Evolutionary conservation across 2,888 invertebrate species (phyloP), one percentile per base, ranked within the genome.

Genomic region (Argyra leucocephala): DNA sequence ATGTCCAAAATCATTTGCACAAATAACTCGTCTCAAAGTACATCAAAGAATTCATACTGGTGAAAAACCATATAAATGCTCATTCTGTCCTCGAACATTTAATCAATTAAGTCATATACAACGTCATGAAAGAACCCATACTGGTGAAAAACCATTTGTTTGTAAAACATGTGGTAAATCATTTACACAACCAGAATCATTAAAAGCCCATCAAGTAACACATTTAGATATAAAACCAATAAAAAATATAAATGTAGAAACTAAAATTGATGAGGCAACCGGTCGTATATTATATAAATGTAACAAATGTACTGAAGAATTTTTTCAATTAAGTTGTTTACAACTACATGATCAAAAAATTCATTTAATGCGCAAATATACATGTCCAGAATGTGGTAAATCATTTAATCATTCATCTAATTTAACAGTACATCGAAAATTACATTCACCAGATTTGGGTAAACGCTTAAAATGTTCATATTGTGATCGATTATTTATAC

Each of bases 131-230:
- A 48, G 63, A 6, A 65, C 63, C 1, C 67, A 67, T 59, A 65
- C 63, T 3, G 66, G 66, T 22, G 64, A 66, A 57, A 64, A 62
- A 24, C 67, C 67, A 48, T 67, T 65, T 37, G n/a, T 60, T 10
- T 67, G 67, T 37, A 57, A 59, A 18, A 48, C 65, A 6, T 67
- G 67, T 57, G 61, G 62, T 18, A 67, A 67, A 62, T 60, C 64
- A 22, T 67, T 67, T 62, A 65, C 57, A 23, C 66, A 67, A 62
- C 62, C 65, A 15, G 67, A 63, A 22, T 65, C 65, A 23, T 63
- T 67, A 6, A 63, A 64, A 12, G 64, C 61, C 23, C 67, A 67
- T 64, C 15, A 62, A n/a, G n/a, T 64, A 26, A 66, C 48, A 15
- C 67, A 67, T 62, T 36, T 65, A 10, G 57, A 62, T 61, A n/a